Evolutionary conservation across 2,888 invertebrate genomes (phyloP).

Genomic region (Andrena bucephala): DNA sequence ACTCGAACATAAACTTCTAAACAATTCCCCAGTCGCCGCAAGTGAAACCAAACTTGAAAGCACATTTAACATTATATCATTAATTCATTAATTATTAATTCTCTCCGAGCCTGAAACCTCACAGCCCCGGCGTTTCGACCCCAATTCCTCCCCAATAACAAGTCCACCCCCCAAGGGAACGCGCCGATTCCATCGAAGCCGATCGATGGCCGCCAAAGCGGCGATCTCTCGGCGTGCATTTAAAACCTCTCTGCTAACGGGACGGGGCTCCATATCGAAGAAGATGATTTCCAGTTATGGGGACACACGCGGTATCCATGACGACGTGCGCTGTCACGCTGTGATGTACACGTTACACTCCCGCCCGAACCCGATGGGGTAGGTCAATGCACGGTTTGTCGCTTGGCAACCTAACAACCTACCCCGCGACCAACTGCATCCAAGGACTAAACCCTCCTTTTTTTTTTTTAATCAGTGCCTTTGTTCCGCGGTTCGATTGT

Average conservation of each 20-base stretch:
- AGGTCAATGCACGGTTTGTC: constrained; percentile 80
- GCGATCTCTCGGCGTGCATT: constrained; percentile 16
- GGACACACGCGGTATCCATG: constrained; percentile 72
- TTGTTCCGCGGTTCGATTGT: constrained; percentile 74
- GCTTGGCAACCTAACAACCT: constrained; percentile 80
- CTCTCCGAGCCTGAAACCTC: neutral
- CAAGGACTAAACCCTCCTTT: constrained; percentile 67
- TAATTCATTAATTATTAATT: too few relatives aligned
- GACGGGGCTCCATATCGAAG: constrained; percentile 49
- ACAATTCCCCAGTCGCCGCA: too few relatives aligned
- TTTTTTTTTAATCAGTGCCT: constrained; percentile 72
- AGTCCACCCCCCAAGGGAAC: neutral
- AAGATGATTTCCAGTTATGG: constrained; percentile 68
- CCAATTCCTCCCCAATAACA: neutral
- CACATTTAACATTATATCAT: too few relatives aligned
- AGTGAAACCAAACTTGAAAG: too few relatives aligned
- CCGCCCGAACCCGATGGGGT: constrained; percentile 69
- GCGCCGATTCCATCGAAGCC: neutral
- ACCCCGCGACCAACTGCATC: constrained; percentile 71
- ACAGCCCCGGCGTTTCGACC: neutral
- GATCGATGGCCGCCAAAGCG: neutral
- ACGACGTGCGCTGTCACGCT: constrained; percentile 64
- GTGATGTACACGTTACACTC: constrained; percentile 59
- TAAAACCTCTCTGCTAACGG: constrained; percentile 18
- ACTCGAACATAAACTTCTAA: too few relatives aligned